phyloP scores from a whole-genome alignment of 2,888 invertebrate species.

The Mesorhabditis sp. region DNA sequence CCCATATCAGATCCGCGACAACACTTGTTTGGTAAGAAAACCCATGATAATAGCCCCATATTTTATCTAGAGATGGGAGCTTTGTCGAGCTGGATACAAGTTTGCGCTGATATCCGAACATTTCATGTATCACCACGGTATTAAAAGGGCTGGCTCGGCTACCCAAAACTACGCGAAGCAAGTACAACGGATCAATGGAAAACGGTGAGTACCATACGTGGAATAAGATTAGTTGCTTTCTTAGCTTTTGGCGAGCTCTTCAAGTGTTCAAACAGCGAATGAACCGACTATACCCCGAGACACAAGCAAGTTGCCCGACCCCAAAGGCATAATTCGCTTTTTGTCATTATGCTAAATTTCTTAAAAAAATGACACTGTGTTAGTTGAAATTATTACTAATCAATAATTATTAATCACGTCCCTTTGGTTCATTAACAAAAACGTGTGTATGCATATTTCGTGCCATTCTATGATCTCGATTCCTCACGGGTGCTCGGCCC shows the following conservation, averaged over 20 bases:
- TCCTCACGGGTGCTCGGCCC: no score
- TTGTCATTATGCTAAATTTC: no score
- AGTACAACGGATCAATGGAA: not conserved
- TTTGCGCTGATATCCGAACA: not conserved
- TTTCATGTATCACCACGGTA: constrained; percentile 4
- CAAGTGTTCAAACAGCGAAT: not conserved
- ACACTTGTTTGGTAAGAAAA: constrained; percentile 13
- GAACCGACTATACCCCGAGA: constrained; percentile 6
- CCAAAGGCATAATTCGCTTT: not conserved
- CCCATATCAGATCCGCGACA: constrained; percentile 16
- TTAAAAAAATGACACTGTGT: no score
- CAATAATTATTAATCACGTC: no score
- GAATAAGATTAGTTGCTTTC: not conserved
- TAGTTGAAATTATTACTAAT: no score
- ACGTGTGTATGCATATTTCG: no score
- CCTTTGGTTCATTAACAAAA: no score
- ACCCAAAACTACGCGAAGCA: not conserved
- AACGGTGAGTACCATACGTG: not conserved
- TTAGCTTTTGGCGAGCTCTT: not conserved
- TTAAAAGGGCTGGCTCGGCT: not conserved
- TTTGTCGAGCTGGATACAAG: constrained; percentile 2
- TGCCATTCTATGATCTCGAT: no score
- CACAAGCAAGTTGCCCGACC: not conserved
- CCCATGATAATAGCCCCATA: no score
- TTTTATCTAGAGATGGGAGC: not conserved